Evolutionary conservation across 2,113 vertebrate genomes (phyloP).

Genomic region (Hucho hucho): DNA sequence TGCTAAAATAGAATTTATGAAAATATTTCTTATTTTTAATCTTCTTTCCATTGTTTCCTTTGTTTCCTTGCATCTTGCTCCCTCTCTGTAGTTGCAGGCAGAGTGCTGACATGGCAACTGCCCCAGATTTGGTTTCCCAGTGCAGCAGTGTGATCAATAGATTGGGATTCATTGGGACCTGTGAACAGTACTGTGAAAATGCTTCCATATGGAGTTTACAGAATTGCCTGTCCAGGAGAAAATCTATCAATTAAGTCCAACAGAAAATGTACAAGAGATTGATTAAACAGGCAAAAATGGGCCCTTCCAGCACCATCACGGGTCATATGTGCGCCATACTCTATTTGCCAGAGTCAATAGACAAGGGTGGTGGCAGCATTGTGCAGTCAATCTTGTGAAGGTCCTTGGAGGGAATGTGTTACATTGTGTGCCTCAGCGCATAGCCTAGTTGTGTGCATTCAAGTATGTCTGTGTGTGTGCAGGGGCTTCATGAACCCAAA

Average conservation of each 20-base stretch:
- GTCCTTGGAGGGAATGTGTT: slow-evolving; percentile 10
- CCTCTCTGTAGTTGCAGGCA: slow-evolving; percentile 34
- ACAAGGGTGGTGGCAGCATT: slow-evolving; percentile 2
- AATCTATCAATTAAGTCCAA: slow-evolving; percentile 40
- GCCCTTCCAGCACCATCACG: no score
- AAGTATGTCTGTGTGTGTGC: neutral
- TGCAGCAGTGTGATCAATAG: slow-evolving; percentile 64
- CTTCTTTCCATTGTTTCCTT: slow-evolving; percentile 22
- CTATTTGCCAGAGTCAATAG: no score
- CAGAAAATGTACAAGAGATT: slow-evolving; percentile 64
- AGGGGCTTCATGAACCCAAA: no score
- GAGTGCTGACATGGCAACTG: slow-evolving; percentile 62
- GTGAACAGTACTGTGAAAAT: slow-evolving; percentile 51
- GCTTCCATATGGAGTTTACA: no score
- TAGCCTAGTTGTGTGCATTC: neutral
- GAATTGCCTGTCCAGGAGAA: no score
- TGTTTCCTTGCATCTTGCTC: no score
- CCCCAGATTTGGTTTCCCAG: slow-evolving; percentile 46
- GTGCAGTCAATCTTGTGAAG: slow-evolving; percentile 23
- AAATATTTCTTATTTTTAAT: slow-evolving; percentile 9
- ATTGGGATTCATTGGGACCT: slow-evolving; percentile 57
- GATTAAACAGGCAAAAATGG: slow-evolving; percentile 46
- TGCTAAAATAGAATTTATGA: neutral
- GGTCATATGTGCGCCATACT: no score
- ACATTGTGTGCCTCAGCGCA: neutral